These are phyloP conservation scores for Nanger granti DNA, from an alignment of 2,113 vertebrate genomes.

Conservation along the genomic window DNA sequence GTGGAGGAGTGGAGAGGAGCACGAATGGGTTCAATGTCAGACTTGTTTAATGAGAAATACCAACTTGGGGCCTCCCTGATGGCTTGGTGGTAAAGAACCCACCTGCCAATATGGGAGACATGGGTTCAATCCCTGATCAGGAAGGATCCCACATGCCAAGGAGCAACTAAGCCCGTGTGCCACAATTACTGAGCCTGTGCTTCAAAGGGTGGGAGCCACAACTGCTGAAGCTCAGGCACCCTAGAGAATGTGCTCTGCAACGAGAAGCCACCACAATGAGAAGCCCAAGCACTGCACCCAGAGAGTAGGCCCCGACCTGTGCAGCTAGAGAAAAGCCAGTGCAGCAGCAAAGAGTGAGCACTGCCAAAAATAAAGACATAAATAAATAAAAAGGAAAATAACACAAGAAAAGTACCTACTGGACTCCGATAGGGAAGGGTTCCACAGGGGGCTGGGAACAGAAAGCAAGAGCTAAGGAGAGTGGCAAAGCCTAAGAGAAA, in stretches of 20 bases:
- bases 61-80: not conserved
- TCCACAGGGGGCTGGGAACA: not conserved
- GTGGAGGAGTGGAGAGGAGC: not conserved
- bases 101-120: not conserved
- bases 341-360: not conserved
- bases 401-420: not conserved
- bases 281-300: not conserved
- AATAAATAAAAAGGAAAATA: not conserved
- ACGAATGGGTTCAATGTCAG: not conserved
- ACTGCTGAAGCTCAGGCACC: not conserved
- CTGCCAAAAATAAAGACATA: not conserved
- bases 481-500: not conserved
- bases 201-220: not conserved
- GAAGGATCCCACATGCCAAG: not conserved
- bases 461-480: not conserved
- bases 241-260: not conserved
- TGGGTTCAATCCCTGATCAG: not conserved
- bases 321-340: not conserved
- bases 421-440: not conserved
- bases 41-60: not conserved
- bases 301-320: not conserved
- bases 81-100: not conserved
- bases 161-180: accelerated
- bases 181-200: not conserved
- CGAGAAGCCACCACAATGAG: not conserved